phyloP scores from a whole-genome alignment of 1,140 invertebrate species.

The Bombus affinis region DNA sequence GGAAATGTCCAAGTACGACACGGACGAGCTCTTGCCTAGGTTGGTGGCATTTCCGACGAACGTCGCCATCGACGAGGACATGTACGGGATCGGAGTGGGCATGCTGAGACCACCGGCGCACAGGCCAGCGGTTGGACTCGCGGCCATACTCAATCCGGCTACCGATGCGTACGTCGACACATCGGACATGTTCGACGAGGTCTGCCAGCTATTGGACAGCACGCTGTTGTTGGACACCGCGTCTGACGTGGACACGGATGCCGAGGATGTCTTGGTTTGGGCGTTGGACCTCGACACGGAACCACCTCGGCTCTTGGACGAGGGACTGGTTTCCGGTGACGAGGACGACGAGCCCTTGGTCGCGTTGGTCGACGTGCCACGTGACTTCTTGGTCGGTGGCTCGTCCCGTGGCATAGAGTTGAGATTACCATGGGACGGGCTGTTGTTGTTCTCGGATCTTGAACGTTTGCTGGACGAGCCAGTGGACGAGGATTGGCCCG shows the following conservation, averaged over 20 bases:
- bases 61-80: conserved; percentile 80
- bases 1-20: conserved; percentile 81
- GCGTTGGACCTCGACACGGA: conserved; percentile 53
- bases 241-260: conserved; percentile 31
- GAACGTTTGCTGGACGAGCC: conserved; percentile 76
- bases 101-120: conserved; percentile 72
- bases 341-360: conserved; percentile 47
- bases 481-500: conserved; percentile 60
- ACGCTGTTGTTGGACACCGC: conserved; percentile 15
- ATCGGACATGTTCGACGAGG: conserved; percentile 73
- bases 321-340: conserved; percentile 36
- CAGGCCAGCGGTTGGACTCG: conserved; percentile 71
- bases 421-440: conserved; percentile 80
- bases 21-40: conserved; percentile 81
- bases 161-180: conserved; percentile 74
- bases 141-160: conserved; percentile 68
- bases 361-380: conserved; percentile 64
- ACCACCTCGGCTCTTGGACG: conserved; percentile 52
- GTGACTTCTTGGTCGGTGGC: conserved; percentile 78
- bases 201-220: conserved; percentile 65
- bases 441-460: conserved; percentile 81
- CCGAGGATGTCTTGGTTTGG: conserved; percentile 49
- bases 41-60: conserved; percentile 81
- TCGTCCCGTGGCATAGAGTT: conserved; percentile 78
- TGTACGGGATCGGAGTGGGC: conserved; percentile 78